Percentiles rank a stretch among this genome's conserved stretches.
These are phyloP conservation scores for Tapirus indicus DNA, from an alignment of 2,797 vertebrate genomes.

Conservation along the genomic window DNA sequence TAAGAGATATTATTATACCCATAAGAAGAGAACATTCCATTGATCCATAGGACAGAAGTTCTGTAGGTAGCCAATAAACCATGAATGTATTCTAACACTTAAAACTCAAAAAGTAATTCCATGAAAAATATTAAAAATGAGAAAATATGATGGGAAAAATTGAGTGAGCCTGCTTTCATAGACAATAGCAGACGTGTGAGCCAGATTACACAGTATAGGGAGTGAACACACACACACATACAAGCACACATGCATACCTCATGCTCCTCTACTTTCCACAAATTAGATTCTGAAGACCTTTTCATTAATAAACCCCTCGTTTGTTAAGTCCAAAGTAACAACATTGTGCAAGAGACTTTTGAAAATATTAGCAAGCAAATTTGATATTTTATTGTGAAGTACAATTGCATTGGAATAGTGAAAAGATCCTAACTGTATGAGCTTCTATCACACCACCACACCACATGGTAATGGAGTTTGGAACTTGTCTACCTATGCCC, in stretches of 20 bases:
- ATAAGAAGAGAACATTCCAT: constrained; percentile 68
- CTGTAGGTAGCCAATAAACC: constrained; percentile 20
- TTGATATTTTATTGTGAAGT: neutral
- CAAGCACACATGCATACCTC: too few species aligned
- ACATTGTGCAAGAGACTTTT: neutral
- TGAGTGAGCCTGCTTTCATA: neutral
- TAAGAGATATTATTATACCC: constrained; percentile 68
- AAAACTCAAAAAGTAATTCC: constrained; percentile 41
- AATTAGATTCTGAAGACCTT: neutral
- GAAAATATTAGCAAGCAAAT: constrained; percentile 28
- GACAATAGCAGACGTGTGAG: neutral
- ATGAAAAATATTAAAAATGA: constrained; percentile 46
- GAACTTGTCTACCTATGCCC: neutral
- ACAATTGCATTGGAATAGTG: neutral
- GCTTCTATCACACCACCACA: neutral
- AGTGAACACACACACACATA: neutral
- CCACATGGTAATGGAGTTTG: neutral
- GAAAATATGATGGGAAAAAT: neutral
- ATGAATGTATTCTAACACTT: constrained; percentile 22
- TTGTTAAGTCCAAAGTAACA: constrained; percentile 25
- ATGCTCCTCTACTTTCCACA: neutral
- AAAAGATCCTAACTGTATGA: neutral
- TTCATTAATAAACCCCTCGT: neutral
- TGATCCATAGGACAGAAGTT: constrained; percentile 73
- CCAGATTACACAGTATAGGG: neutral